A percentile compares a stretch with the other conserved stretches of the same genome.
phyloP scores from a whole-genome alignment of 2,113 vertebrate species.

The Cervus canadensis region DNA sequence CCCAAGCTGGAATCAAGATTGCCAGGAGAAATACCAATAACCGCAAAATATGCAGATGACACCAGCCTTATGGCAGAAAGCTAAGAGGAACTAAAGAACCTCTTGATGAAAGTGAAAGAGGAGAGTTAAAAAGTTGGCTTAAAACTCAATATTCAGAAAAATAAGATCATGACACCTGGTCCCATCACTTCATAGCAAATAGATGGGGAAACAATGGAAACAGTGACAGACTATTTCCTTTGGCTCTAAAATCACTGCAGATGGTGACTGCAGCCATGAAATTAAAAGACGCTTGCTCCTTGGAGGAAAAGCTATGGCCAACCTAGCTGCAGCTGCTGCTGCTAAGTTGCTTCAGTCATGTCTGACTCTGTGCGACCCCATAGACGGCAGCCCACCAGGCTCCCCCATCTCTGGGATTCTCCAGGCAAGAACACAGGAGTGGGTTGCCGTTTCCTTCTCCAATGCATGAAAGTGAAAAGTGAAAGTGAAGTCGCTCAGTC shows the following conservation, averaged over 20 bases:
- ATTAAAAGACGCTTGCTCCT: fast-evolving
- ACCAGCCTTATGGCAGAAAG: background rate
- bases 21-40: background rate
- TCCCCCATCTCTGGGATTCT: too few species aligned
- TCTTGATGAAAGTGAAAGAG: background rate
- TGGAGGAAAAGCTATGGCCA: background rate
- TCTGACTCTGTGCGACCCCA: too few species aligned
- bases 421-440: too few species aligned
- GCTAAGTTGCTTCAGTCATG: too few species aligned
- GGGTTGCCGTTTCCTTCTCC: too few species aligned
- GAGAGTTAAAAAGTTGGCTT: background rate
- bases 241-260: background rate
- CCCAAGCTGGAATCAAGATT: background rate
- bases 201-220: background rate
- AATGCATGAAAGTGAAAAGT: too few species aligned
- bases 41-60: background rate
- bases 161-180: fast-evolving
- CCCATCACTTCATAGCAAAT: background rate
- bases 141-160: background rate
- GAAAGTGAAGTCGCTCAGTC: too few species aligned
- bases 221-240: background rate
- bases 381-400: too few species aligned
- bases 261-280: background rate
- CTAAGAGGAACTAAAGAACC: background rate
- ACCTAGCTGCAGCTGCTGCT: background rate